Base-by-base conservation (phyloP, 2,888 invertebrate species). In the Candidula unifasciata region DNA sequence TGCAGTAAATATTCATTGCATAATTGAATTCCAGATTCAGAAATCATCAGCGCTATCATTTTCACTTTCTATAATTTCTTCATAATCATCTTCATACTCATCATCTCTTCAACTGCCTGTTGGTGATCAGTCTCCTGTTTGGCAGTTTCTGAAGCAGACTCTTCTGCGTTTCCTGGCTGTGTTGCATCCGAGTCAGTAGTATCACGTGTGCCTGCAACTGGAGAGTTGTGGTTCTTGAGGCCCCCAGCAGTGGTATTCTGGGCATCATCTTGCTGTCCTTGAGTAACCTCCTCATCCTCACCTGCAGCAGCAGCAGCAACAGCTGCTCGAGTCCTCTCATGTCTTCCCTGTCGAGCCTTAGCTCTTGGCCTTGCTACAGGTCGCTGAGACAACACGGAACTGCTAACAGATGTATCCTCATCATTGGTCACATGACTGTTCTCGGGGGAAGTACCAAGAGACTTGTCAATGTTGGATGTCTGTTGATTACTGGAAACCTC, bases 21-120 rank as follows among this genome's bases (percentile, higher is more conserved):
- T 27, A 54, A 54, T 18, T 30, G 44, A 27, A 54, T 54, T 30
- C 2, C 44, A 74, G 18, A 60, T 0, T 79, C 82, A 88, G 80
- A 88, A 88, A 57, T 88, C 87, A 83, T 88, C 88, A 30, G 85
- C 82, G 10, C 73, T 71, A 8, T 60, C 83, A 18, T 69, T 87
- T n/a, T 88, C 83, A 80, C 82, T 86, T 54, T 74, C 87, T 76
- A 87, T 85, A 54, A 86, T 86, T 79, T 85, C 87, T 54, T 88
- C 87, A 83, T 87, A 87, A 60, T 87, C 87, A 33, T 87, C 85
- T n/a, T 86, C 86, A 57, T 84, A 68, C 8, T 87, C 87, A 30
- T 80, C 74, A 60, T 64, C 69, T 84, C 74, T 35, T 86, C 82
- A 10, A 78, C 66, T 2, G 27, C 44, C n/a, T 60, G 33, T 71